Base-by-base conservation (phyloP, 2,888 invertebrate species). In the Ramazzottius varieornatus region DNA sequence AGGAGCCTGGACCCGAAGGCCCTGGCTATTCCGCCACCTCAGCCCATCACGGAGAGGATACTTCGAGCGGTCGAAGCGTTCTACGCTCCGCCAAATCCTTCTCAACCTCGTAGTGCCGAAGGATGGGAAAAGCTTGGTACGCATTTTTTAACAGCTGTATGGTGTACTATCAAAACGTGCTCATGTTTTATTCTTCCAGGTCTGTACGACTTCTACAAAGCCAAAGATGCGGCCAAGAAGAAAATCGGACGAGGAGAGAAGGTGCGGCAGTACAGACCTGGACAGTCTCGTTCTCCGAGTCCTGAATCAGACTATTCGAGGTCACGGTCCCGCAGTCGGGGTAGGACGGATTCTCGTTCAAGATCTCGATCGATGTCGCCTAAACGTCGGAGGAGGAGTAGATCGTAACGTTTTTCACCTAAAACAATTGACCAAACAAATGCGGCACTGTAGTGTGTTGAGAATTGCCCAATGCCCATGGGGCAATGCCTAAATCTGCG, bases 191-290 rank as follows among this genome's bases (percentile, higher is more conserved):
- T 20, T 40, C 20, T 40, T 40, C 20, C 40, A 40, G 40, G 40
- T 29, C 29, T 54, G 54, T 54, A 54, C 29, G 54, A 54, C 24
- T 54, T 54, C 24, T 54, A 54, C 54, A 54, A 54, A 54, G 54
- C 54, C 54, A 54, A 54, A 29, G 54, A 54, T 54, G 54, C 54
- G 4, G 54, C 54, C 24, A 16, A 29, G n/a, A 16, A 29, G 54
- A 24, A 8, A 13, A 4, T 29, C 8, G 16, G 24, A 29, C 13
- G 54, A 8, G 54, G 54, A n/a, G 54, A 54, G 4, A 8, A 8
- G n/a, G 54, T 54, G 8, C n/a, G 29, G 54, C 54, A 54, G 54
- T 54, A 54, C 54, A 13, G 24, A 13, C 54, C 54, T 16, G 54
- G 54, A 16, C 20, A 24, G 24, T 54, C 54, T 24, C 54, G 54